Conservation (phyloP, 2,888 invertebrate genomes). For the Pachymerium ferrugineum region DNA sequence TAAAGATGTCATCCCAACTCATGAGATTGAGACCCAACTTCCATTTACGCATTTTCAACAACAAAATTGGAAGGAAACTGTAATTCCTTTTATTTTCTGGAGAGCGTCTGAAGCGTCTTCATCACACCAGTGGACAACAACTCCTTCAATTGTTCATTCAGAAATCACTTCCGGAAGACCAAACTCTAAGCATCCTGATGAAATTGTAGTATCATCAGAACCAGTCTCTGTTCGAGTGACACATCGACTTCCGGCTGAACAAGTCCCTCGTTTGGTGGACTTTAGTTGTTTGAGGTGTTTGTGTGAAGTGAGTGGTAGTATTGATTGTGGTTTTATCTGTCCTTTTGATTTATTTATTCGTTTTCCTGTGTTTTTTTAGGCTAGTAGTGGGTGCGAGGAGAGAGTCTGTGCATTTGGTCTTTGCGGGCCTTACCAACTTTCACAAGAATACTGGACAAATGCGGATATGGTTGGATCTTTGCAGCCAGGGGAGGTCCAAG, state of each 20-base stretch:
- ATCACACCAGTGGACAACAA: no score
- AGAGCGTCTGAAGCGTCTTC: not conserved
- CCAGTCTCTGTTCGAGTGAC: not conserved
- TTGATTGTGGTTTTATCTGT: no score
- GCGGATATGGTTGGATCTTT: conserved; percentile 57
- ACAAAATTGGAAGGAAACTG: not conserved
- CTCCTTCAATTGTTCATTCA: no score
- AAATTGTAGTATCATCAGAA: not conserved
- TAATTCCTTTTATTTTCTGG: not conserved
- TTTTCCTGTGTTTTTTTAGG: conserved; percentile 19
- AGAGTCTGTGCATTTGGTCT: conserved; percentile 41
- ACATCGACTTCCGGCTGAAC: conserved; percentile 9
- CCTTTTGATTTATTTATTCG: not conserved
- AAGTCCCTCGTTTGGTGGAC: not conserved
- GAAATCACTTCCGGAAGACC: not conserved
- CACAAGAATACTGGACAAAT: conserved; percentile 83
- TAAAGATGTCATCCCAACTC: not conserved
- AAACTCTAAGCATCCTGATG: not conserved
- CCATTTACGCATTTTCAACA: not conserved
- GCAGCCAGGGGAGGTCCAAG: conserved; percentile 51
- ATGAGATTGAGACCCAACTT: not conserved
- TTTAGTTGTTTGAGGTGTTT: conserved; percentile 1
- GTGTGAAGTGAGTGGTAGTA: not conserved
- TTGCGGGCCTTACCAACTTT: conserved; percentile 77
- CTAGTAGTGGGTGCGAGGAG: conserved; percentile 29